These are phyloP conservation scores for Theretra japonica DNA, from an alignment of 2,888 invertebrate genomes.

Conservation along the genomic window DNA sequence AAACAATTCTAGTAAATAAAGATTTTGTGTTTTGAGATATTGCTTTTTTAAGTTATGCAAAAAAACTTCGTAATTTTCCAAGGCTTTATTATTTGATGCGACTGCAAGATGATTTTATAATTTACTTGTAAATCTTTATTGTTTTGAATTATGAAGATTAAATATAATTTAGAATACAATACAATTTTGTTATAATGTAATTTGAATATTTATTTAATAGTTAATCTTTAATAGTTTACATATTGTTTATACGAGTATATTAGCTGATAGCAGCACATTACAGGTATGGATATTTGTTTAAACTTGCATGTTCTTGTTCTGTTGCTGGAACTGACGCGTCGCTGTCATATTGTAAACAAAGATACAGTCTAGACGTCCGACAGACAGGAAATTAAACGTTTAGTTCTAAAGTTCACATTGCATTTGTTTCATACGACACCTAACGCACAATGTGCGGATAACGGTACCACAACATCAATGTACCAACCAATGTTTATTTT, in stretches of 20 bases:
- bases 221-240: no score
- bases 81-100: no score
- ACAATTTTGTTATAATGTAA: no score
- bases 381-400: slow-evolving; percentile 49
- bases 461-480: slow-evolving; percentile 41
- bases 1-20: slow-evolving; percentile 28
- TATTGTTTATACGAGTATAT: no score
- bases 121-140: no score
- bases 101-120: no score
- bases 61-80: no score
- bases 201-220: no score
- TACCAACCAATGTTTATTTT: slow-evolving; percentile 41
- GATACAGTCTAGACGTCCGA: slow-evolving; percentile 51
- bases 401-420: slow-evolving; percentile 17
- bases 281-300: background rate
- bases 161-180: no score
- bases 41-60: background rate
- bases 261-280: no score
- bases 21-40: slow-evolving; percentile 7
- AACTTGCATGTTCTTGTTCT: background rate
- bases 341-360: slow-evolving; percentile 30
- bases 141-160: no score
- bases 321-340: background rate
- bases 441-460: slow-evolving; percentile 37
- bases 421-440: slow-evolving; percentile 29